Evolutionary conservation across 2,797 vertebrate species (phyloP), one percentile per base, ranked within the genome.

Genomic region (Loris lydekkerianus): DNA sequence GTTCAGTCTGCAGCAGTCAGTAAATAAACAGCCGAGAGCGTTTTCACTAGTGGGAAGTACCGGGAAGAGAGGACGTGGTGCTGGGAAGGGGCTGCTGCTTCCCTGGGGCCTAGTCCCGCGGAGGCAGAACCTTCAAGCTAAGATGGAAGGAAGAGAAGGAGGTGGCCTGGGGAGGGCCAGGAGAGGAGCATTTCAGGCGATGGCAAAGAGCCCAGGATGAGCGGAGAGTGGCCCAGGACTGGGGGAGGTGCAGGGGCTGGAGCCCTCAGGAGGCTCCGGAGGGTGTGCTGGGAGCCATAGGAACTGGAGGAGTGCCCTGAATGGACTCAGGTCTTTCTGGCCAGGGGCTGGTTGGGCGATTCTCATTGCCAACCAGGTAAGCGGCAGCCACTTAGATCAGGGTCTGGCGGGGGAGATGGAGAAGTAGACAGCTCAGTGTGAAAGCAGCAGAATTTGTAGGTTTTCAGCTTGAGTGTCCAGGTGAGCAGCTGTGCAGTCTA

Each of bases 241-340:
- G 56, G 31, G 1, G 53, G n/a, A 15, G 17, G 46, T 18, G 13
- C 14, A 3, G 10, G 65, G 69, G 1, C 3, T 8, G 83, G 37
- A 73, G 65, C 91, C 15, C 56, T 9, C 13, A 58, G 43, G 7
- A 29, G 58, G 25, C 14, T 10, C 15, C 11, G 3, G 27, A 31
- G 18, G 13, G 65, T 2, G 3, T 31, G 8, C 29, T 7, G n/a
- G 56, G 6, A 25, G 49, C 49, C 13, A 5, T 11, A 14, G 17
- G 23, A 15, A n/a, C 49, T 6, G 0, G 5, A 2, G 9, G 17
- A 20, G 46, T n/a, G 18, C 25, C 20, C 4, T 2, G 2, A 4
- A 1, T 21, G 9, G 21, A 10, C 25, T 80, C 61, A 10, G 53
- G 21, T 43, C 53, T 7, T 53, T n/a, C 40, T 72, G 23, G 84